These are phyloP conservation scores for Nerophis ophidion DNA, from an alignment of 2,113 vertebrate genomes.

Conservation along the genomic window DNA sequence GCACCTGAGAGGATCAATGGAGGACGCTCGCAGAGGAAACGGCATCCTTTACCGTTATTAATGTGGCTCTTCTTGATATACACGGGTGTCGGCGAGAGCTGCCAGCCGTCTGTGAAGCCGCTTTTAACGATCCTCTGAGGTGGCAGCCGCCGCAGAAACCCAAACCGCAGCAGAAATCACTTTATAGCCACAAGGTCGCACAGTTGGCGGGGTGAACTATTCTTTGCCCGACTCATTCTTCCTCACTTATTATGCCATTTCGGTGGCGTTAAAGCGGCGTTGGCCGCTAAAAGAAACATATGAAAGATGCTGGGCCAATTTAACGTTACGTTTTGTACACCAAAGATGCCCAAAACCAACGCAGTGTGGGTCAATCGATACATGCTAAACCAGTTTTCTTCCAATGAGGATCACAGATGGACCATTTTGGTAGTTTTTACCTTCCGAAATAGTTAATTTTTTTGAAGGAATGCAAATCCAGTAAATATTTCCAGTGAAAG, in stretches of 20 bases:
- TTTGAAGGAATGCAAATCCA: too few relatives aligned
- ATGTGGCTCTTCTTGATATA: constrained; percentile 34
- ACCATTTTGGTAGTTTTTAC: too few relatives aligned
- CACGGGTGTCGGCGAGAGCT: constrained; percentile 28
- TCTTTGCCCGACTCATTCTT: constrained; percentile 32
- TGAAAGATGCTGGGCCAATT: too few relatives aligned
- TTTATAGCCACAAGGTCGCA: constrained; percentile 54
- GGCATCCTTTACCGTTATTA: constrained; percentile 37
- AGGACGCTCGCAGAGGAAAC: constrained; percentile 7
- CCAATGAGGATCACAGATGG: too few relatives aligned
- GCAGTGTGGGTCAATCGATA: too few relatives aligned
- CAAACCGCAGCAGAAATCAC: constrained; percentile 42
- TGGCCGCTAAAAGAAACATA: too few relatives aligned
- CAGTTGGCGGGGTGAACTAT: constrained; percentile 19
- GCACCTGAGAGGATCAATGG: constrained; percentile 44
- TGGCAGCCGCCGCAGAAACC: constrained; percentile 38
- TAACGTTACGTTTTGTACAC: too few relatives aligned
- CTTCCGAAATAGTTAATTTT: too few relatives aligned
- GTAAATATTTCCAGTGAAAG: too few relatives aligned
- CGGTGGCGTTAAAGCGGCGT: constrained; percentile 5
- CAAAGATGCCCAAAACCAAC: too few relatives aligned
- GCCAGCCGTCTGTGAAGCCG: constrained; percentile 45
- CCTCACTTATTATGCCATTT: neutral
- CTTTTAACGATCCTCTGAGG: constrained; percentile 47
- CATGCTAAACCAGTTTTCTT: too few relatives aligned